phyloP scores from a whole-genome alignment of 2,888 invertebrate genomes.

The Polydesmus complanatus region DNA sequence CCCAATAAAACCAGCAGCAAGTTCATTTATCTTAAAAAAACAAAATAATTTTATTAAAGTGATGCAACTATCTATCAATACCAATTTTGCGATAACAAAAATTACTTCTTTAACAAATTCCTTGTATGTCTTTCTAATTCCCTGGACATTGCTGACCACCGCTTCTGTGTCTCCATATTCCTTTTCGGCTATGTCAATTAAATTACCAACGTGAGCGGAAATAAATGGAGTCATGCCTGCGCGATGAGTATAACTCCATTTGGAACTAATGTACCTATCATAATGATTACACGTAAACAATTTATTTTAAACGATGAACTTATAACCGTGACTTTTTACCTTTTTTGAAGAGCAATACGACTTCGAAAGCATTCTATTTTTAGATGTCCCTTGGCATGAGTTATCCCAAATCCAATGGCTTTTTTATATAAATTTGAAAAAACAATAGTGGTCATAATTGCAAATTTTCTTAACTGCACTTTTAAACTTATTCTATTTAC shows the following conservation, averaged over 20 bases:
- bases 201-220: background rate
- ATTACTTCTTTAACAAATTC: background rate
- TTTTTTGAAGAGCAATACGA: no score
- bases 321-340: background rate
- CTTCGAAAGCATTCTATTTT: no score
- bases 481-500: no score
- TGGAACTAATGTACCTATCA: background rate
- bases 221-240: background rate
- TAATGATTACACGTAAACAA: background rate
- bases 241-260: background rate
- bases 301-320: background rate
- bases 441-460: no score
- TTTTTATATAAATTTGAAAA: no score
- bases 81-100: background rate
- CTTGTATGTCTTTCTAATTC: background rate
- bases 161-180: background rate
- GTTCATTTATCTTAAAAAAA: slow-evolving; percentile 43
- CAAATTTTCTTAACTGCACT: no score
- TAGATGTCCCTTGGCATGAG: no score
- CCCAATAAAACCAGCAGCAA: slow-evolving; percentile 56
- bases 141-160: background rate
- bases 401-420: no score
- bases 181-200: background rate
- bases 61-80: no score
- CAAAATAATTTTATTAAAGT: no score